Evolutionary conservation across 2,888 invertebrate genomes (phyloP).

Genomic region (Galerucella nymphaeae): DNA sequence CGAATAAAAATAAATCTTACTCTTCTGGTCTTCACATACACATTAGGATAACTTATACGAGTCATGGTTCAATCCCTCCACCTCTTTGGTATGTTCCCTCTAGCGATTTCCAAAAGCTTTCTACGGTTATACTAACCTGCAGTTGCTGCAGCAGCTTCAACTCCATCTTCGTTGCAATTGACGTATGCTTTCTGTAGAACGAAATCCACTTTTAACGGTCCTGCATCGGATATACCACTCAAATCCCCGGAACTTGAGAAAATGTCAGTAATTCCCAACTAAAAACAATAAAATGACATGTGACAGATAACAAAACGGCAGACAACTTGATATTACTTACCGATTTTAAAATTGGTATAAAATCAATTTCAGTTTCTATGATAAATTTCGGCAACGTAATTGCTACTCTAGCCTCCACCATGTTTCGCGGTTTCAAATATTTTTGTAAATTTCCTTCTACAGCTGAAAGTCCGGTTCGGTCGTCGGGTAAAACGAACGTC

Average conservation of each 20-base stretch:
- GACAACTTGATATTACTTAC: constrained; percentile 36
- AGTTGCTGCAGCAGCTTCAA: constrained; percentile 59
- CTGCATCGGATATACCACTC: constrained; percentile 48
- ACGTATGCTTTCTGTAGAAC: constrained; percentile 59
- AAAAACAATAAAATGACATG: constrained; percentile 9
- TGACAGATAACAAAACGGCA: too few species aligned
- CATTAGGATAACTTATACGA: too few species aligned
- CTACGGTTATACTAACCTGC: constrained; percentile 28
- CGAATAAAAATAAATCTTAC: too few species aligned
- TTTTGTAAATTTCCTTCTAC: constrained; percentile 40
- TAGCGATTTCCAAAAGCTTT: too few species aligned
- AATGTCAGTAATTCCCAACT: constrained; percentile 45
- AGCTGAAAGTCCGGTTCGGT: constrained; percentile 46
- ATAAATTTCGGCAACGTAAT: constrained; percentile 50
- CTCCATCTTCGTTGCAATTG: constrained; percentile 58
- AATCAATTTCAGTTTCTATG: constrained; percentile 43
- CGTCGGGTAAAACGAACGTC: constrained; percentile 52
- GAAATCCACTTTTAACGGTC: constrained; percentile 51
- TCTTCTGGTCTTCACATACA: too few species aligned
- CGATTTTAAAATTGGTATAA: constrained; percentile 45
- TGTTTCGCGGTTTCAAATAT: constrained; percentile 31
- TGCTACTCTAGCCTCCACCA: constrained; percentile 32
- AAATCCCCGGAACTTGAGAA: constrained; percentile 48
- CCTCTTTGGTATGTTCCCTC: too few species aligned
- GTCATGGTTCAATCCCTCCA: too few species aligned